Evolutionary conservation across 2,797 vertebrate species (phyloP).

Genomic region (Chromis chromis): DNA sequence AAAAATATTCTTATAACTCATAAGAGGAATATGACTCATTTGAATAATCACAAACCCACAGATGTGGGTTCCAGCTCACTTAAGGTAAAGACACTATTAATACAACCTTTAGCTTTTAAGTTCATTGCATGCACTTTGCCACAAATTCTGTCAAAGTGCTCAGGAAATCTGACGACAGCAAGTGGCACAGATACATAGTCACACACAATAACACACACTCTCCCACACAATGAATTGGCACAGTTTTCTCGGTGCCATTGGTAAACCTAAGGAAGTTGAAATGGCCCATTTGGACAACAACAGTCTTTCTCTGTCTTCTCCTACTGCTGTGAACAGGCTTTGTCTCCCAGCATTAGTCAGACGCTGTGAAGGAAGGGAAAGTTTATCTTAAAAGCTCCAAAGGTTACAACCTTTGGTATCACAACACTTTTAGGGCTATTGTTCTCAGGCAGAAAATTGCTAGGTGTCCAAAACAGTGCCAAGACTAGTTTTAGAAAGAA

Average conservation of each 20-base stretch:
- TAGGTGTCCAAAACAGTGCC: slow-evolving; percentile 57
- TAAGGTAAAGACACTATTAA: neutral
- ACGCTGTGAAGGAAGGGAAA: slow-evolving; percentile 63
- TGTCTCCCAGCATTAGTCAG: slow-evolving; percentile 48
- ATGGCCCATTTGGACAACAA: slow-evolving; percentile 48
- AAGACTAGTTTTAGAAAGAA: slow-evolving; percentile 42
- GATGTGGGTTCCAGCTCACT: neutral
- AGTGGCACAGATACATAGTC: slow-evolving; percentile 12
- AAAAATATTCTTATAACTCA: neutral
- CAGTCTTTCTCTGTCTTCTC: slow-evolving; percentile 52
- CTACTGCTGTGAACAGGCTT: slow-evolving; percentile 33
- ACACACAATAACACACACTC: slow-evolving; percentile 26
- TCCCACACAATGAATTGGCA: slow-evolving; percentile 57
- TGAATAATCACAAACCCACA: slow-evolving; percentile 6
- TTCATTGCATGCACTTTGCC: slow-evolving; percentile 10
- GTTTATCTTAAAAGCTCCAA: slow-evolving; percentile 64
- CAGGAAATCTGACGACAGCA: slow-evolving; percentile 28
- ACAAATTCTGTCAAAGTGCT: neutral
- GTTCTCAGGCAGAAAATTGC: slow-evolving; percentile 60
- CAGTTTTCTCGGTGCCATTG: slow-evolving; percentile 39
- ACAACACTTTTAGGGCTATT: slow-evolving; percentile 57
- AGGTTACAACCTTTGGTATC: slow-evolving; percentile 61
- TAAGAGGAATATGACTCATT: neutral
- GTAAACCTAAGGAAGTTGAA: slow-evolving; percentile 49
- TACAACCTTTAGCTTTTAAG: slow-evolving; percentile 5